phyloP scores from a whole-genome alignment of 2,113 vertebrate species.

The Hiodon alosoides region DNA sequence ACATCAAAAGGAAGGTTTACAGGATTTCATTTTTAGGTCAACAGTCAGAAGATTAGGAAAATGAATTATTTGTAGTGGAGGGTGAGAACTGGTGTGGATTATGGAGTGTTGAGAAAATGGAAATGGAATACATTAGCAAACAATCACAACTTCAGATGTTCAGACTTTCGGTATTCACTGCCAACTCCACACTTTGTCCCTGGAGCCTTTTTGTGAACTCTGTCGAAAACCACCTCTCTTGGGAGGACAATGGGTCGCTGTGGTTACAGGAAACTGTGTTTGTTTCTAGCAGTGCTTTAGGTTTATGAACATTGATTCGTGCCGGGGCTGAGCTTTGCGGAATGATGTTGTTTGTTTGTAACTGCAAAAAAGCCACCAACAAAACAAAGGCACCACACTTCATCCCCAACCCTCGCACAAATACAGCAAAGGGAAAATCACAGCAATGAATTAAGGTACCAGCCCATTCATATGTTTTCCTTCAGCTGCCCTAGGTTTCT shows the following conservation, averaged over 20 bases:
- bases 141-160: no score
- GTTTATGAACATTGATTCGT: neutral
- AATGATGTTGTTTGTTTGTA: neutral
- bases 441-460: no score
- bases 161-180: neutral
- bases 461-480: no score
- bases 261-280: slow-evolving; percentile 9
- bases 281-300: neutral
- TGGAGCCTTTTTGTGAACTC: neutral
- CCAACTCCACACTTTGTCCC: neutral
- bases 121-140: no score
- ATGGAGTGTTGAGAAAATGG: neutral
- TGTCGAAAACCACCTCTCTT: neutral
- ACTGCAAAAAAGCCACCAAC: slow-evolving; percentile 1
- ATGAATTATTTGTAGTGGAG: neutral
- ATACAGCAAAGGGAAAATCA: no score
- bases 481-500: no score
- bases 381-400: neutral
- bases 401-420: no score
- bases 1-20: neutral
- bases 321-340: no score
- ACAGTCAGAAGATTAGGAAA: slow-evolving; percentile 17
- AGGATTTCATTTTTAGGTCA: slow-evolving; percentile 10
- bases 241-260: slow-evolving; percentile 1
- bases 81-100: neutral